phyloP scores from a whole-genome alignment of 2,797 vertebrate species.

The Trachops cirrhosus region DNA sequence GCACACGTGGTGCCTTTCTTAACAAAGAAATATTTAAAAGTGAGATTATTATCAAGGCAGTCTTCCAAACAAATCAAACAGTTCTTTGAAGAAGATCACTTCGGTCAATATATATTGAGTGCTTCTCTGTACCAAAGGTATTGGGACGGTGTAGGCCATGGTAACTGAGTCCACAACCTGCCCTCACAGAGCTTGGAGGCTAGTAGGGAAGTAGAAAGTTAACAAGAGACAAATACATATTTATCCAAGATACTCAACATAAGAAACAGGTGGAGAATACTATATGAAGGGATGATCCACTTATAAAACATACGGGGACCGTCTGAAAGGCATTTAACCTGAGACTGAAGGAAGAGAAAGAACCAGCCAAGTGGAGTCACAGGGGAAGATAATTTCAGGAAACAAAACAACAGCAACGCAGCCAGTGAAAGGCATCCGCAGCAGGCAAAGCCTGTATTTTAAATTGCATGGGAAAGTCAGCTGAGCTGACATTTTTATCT shows the following conservation, averaged over 20 bases:
- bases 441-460: not conserved
- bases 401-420: not conserved
- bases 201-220: not conserved
- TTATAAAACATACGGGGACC: not conserved
- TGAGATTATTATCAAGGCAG: not conserved
- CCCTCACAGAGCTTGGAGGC: not conserved
- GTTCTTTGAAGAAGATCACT: constrained; percentile 29
- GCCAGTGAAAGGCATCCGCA: not conserved
- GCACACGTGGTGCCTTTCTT: not conserved
- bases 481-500: not conserved
- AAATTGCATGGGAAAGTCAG: not conserved
- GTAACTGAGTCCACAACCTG: not conserved
- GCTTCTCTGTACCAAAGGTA: not conserved
- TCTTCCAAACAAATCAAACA: constrained; percentile 25
- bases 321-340: not conserved
- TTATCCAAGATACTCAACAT: not conserved
- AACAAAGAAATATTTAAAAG: constrained; percentile 18
- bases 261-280: not conserved
- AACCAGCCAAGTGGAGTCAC: not conserved
- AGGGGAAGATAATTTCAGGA: not conserved
- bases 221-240: not conserved
- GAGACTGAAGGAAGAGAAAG: not conserved
- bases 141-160: not conserved
- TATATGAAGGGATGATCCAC: not conserved
- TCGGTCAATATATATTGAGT: not conserved